Conservation (phyloP, 2,888 invertebrate genomes). For the Rhagophthalmus giganteus region DNA sequence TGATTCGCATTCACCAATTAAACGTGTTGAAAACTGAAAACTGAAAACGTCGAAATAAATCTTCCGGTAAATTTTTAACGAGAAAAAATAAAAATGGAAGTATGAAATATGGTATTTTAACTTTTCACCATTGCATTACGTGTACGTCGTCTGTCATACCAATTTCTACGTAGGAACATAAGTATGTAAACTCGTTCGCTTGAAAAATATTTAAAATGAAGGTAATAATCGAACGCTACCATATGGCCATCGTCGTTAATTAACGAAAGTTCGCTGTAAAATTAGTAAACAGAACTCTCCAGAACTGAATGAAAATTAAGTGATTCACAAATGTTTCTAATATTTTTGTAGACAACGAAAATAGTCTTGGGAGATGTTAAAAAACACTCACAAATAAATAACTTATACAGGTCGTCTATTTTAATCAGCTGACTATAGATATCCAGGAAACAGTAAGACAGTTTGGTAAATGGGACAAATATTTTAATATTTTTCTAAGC, state of each 20-base stretch:
- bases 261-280: background rate
- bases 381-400: conserved; percentile 9
- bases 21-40: conserved; percentile 35
- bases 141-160: too few relatives aligned
- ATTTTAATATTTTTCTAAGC: background rate
- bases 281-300: conserved; percentile 5
- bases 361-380: conserved; percentile 12
- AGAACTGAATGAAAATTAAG: conserved; percentile 12
- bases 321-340: conserved; percentile 12
- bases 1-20: conserved; percentile 34
- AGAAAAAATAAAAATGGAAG: conserved; percentile 20
- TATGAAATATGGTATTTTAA: conserved; percentile 17
- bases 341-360: conserved; percentile 8
- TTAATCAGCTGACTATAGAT: conserved; percentile 13
- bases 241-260: too few relatives aligned
- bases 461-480: background rate
- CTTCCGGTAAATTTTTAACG: conserved; percentile 32
- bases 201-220: too few relatives aligned
- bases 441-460: conserved; percentile 5
- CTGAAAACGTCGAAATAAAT: conserved; percentile 30
- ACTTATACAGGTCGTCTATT: conserved; percentile 11
- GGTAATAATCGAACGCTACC: too few relatives aligned
- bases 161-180: too few relatives aligned
- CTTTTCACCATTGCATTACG: conserved; percentile 1
- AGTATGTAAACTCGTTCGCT: too few relatives aligned